Percentiles rank a stretch among this genome's conserved stretches.
Conservation (phyloP, 2,888 invertebrate genomes). For the Lithophane leautieri region DNA sequence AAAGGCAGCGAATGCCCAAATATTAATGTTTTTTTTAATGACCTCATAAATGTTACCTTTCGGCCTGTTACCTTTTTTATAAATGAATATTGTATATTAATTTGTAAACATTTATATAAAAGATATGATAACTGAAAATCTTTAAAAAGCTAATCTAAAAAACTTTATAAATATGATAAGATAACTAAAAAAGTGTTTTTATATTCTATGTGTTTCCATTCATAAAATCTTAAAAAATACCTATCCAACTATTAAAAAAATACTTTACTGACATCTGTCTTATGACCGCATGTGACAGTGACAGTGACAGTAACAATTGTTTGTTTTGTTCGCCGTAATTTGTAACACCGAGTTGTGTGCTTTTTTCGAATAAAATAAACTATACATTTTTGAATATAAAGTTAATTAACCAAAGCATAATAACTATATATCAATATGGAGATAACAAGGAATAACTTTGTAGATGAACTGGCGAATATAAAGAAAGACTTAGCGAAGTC, state of each 20-base stretch:
- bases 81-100: neutral
- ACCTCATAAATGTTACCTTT: neutral
- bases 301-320: constrained; percentile 17
- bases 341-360: neutral
- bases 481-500: constrained; percentile 89
- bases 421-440: constrained; percentile 87
- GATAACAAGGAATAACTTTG: constrained; percentile 91
- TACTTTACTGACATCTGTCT: neutral
- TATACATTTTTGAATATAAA: neutral
- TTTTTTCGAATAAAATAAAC: neutral
- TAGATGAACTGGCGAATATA: constrained; percentile 89
- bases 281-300: too few relatives aligned
- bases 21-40: neutral
- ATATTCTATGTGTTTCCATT: neutral
- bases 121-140: neutral
- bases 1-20: neutral
- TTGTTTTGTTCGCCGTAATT: constrained; percentile 3
- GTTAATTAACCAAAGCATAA: neutral
- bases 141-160: too few relatives aligned
- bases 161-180: neutral
- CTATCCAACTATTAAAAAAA: neutral
- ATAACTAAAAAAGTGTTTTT: neutral
- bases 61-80: neutral
- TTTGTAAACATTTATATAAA: too few relatives aligned
- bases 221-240: neutral